Conservation (phyloP, 2,797 vertebrate genomes). For the Pangasius djambal region DNA sequence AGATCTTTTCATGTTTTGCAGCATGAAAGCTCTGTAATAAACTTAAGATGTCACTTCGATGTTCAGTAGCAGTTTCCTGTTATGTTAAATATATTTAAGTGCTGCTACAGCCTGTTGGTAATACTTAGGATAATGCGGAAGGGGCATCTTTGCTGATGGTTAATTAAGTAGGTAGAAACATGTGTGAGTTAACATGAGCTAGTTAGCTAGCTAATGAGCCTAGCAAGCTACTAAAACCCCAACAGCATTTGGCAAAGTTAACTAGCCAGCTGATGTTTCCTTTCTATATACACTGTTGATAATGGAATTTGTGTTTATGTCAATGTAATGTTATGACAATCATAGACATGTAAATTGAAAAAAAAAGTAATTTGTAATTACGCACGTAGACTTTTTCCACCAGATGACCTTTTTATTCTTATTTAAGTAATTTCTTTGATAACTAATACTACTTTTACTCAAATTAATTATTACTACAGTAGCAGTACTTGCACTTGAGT, state of each 20-base stretch:
- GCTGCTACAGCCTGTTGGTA: background rate
- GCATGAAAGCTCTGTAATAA: background rate
- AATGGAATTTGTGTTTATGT: too few species aligned
- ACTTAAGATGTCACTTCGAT: too few species aligned
- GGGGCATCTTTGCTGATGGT: background rate
- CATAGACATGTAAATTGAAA: background rate
- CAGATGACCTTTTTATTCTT: background rate
- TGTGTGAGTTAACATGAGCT: background rate
- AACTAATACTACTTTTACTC: background rate
- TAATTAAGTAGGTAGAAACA: background rate
- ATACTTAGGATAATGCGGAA: background rate
- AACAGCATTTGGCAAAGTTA: background rate
- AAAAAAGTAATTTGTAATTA: background rate
- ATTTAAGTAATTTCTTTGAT: background rate
- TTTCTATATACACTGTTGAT: too few species aligned
- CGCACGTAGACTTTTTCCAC: background rate
- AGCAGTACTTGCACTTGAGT: background rate
- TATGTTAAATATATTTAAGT: too few species aligned
- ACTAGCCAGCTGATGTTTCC: background rate
- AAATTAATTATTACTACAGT: background rate
- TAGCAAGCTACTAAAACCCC: background rate
- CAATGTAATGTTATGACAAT: background rate
- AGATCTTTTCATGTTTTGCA: background rate
- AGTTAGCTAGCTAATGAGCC: background rate
- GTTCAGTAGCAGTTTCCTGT: background rate